phyloP scores from a whole-genome alignment of 2,797 vertebrate species.

The Peromyscus melanophrys region DNA sequence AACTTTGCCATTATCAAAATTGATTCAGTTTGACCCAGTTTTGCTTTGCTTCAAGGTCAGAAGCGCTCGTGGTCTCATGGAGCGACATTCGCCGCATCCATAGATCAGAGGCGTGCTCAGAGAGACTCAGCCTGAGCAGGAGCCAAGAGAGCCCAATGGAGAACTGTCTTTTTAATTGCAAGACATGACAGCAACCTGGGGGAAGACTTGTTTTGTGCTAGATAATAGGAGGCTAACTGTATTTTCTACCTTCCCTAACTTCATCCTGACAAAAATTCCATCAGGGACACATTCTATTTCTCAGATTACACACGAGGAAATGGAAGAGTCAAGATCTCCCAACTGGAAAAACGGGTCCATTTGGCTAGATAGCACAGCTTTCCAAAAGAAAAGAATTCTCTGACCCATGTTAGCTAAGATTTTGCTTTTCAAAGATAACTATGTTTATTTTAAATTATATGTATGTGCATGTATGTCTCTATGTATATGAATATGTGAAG shows the following conservation, averaged over 20 bases:
- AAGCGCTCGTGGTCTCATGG: conserved; percentile 16
- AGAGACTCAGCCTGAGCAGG: neutral
- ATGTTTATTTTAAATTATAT: neutral
- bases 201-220: neutral
- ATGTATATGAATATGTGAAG: neutral
- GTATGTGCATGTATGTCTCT: neutral
- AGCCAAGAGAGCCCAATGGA: neutral
- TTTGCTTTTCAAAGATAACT: neutral
- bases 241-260: neutral
- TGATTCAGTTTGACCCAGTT: conserved; percentile 58
- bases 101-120: conserved; percentile 5
- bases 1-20: conserved; percentile 55
- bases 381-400: neutral
- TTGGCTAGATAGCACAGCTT: neutral
- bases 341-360: neutral
- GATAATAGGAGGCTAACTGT: neutral
- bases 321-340: neutral
- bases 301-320: neutral
- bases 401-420: neutral
- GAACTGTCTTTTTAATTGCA: conserved; percentile 17
- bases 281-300: neutral
- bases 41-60: conserved; percentile 67
- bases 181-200: neutral
- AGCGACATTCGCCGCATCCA: neutral
- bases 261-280: neutral